These are phyloP conservation scores for Edolisoma coerulescens DNA, from an alignment of 2,113 vertebrate genomes.

Conservation along the genomic window DNA sequence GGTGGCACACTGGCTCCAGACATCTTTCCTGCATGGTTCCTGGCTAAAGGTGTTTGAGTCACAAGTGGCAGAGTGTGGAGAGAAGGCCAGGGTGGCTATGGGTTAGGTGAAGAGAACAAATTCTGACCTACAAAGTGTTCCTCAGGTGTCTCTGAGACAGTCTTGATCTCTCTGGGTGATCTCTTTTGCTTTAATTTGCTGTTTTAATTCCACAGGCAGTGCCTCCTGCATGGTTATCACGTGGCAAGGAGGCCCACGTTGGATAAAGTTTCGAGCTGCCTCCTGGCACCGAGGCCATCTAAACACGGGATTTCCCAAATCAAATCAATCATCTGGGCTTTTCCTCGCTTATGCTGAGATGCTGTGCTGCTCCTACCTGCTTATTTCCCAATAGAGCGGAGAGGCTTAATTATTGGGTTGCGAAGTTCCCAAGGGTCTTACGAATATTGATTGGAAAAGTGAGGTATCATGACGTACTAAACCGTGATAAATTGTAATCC, in stretches of 20 bases:
- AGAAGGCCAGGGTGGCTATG: background rate
- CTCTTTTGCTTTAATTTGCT: background rate
- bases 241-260: rapidly evolving
- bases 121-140: background rate
- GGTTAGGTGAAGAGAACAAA: background rate
- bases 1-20: background rate
- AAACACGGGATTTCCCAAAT: background rate
- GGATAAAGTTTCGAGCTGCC: background rate
- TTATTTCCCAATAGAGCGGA: constrained; percentile 10
- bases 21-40: background rate
- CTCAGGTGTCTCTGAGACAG: background rate
- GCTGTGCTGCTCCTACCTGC: background rate
- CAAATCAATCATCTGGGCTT: background rate
- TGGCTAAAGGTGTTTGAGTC: background rate
- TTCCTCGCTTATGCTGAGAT: background rate
- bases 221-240: background rate
- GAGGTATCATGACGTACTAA: background rate
- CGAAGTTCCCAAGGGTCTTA: background rate
- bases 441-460: background rate
- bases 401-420: constrained; percentile 4
- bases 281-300: background rate
- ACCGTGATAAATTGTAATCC: background rate
- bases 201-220: background rate
- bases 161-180: background rate
- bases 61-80: background rate